Evolutionary conservation across 2,797 vertebrate genomes (phyloP).

Genomic region (Sebastes nivosus): DNA sequence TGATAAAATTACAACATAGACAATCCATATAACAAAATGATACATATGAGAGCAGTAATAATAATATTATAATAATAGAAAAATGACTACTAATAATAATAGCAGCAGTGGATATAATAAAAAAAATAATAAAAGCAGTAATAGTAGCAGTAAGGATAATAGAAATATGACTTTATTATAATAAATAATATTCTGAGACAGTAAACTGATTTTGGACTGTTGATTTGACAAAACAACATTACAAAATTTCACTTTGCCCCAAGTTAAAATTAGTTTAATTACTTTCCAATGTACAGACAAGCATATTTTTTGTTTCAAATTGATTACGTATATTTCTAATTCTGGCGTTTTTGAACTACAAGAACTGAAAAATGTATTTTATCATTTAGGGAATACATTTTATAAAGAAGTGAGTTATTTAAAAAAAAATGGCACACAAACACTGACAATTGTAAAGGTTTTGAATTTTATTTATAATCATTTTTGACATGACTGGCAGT

Average conservation of each 20-base stretch:
- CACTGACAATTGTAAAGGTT: background rate
- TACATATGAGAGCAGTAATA: too few relatives aligned
- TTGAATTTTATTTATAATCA: slow-evolving; percentile 53
- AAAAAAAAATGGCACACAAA: background rate
- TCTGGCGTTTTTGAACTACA: background rate
- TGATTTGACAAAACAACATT: background rate
- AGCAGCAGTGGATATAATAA: too few relatives aligned
- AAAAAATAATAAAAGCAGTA: too few relatives aligned
- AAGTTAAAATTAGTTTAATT: background rate
- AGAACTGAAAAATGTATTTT: background rate
- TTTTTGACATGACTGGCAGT: slow-evolving; percentile 23
- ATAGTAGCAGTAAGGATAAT: too few relatives aligned
- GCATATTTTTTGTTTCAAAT: background rate
- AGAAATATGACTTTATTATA: too few relatives aligned
- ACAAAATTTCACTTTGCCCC: background rate
- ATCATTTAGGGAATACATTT: background rate
- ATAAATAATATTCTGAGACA: too few relatives aligned
- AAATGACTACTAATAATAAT: too few relatives aligned
- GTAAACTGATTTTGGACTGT: background rate
- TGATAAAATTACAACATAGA: too few relatives aligned
- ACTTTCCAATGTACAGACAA: background rate
- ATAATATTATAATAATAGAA: too few relatives aligned
- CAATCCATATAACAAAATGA: too few relatives aligned
- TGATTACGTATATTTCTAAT: too few relatives aligned
- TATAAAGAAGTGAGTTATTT: background rate